phyloP scores from a whole-genome alignment of 1,140 invertebrate species.

The Chlorops oryzae region DNA sequence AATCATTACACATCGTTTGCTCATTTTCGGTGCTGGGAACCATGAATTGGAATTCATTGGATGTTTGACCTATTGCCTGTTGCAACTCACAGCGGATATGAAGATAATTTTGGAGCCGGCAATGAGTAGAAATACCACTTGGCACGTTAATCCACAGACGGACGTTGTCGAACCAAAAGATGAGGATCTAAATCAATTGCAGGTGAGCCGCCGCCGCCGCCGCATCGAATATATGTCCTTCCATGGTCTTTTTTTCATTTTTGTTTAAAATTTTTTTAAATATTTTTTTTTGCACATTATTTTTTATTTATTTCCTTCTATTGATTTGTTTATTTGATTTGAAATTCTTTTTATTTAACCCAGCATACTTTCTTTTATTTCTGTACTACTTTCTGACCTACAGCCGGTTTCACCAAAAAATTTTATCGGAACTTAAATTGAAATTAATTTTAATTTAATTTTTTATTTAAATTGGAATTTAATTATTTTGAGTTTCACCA shows the following conservation, averaged over 20 bases:
- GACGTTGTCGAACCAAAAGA: conserved; percentile 65
- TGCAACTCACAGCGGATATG: conserved; percentile 87
- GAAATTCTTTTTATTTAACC: no score
- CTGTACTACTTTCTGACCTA: no score
- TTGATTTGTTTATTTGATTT: no score
- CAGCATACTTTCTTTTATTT: no score
- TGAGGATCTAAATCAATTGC: conserved; percentile 68
- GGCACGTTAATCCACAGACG: conserved; percentile 77
- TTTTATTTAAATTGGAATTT: no score
- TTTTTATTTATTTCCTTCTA: not conserved
- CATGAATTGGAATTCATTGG: conserved; percentile 93
- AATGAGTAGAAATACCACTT: conserved; percentile 62
- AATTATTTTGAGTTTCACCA: no score
- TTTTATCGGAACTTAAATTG: no score
- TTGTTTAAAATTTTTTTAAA: not conserved
- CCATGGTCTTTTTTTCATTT: no score
- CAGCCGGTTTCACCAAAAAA: no score
- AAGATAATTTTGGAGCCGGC: conserved; percentile 75
- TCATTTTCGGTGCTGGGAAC: conserved; percentile 91
- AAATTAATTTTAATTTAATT: no score
- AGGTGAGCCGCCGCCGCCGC: no score
- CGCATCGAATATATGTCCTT: no score
- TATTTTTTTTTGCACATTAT: not conserved
- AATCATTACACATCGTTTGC: conserved; percentile 69
- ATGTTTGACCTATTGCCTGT: conserved; percentile 90